A percentile compares a stretch with the other conserved stretches of the same genome.
Conservation (phyloP, 2,797 vertebrate genomes). For the Sebastes glaucus region DNA sequence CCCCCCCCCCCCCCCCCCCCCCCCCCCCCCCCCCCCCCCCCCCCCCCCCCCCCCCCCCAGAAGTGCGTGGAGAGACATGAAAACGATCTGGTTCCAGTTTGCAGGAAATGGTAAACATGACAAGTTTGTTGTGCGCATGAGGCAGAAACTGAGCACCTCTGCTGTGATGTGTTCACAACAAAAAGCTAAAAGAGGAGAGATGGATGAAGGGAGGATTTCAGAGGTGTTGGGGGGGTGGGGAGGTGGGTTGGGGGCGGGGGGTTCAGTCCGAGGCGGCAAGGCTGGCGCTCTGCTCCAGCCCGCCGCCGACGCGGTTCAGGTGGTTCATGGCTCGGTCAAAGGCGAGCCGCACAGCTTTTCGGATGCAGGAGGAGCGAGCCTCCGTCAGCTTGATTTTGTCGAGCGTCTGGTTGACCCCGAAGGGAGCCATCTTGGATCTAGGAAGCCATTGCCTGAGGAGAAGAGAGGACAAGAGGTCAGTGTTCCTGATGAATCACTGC, state of each 20-base stretch:
- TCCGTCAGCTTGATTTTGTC: slow-evolving; percentile 94
- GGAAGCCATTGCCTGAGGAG: slow-evolving; percentile 96
- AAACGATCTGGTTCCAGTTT: slow-evolving; percentile 50
- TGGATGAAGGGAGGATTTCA: slow-evolving; percentile 7
- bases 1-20: no score
- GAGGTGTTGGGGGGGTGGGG: slow-evolving; percentile 20
- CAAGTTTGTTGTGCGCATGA: slow-evolving; percentile 46
- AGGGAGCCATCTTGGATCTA: slow-evolving; percentile 95
- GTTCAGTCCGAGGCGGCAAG: slow-evolving; percentile 84
- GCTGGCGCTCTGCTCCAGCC: slow-evolving; percentile 74
- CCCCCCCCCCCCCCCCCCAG: no score
- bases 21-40: no score
- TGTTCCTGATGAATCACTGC: neutral
- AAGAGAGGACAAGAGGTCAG: neutral
- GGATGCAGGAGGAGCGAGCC: slow-evolving; percentile 87
- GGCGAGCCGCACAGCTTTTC: slow-evolving; percentile 91
- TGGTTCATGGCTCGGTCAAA: slow-evolving; percentile 92
- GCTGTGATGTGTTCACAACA: slow-evolving; percentile 13
- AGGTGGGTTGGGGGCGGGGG: neutral
- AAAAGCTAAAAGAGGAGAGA: slow-evolving; percentile 13
- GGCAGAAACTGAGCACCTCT: slow-evolving; percentile 24
- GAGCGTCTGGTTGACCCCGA: slow-evolving; percentile 88
- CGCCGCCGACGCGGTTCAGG: slow-evolving; percentile 84
- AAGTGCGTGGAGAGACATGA: neutral
- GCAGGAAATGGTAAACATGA: slow-evolving; percentile 60